phyloP scores from a whole-genome alignment of 2,797 vertebrate genomes.

The Channallabes apus region DNA sequence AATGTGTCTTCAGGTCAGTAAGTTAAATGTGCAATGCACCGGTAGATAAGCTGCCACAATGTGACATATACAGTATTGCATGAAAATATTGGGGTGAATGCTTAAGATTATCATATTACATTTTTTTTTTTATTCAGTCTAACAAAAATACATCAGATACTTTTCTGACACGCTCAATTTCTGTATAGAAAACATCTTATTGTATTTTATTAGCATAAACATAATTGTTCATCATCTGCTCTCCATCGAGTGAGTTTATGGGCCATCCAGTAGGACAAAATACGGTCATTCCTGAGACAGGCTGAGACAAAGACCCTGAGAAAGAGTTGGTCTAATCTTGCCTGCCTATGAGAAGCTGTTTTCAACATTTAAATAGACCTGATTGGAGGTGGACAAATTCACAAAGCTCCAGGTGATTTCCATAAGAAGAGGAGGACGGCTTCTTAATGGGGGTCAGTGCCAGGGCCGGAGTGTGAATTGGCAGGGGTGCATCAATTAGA shows the following conservation, averaged over 20 bases:
- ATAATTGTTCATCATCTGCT: slow-evolving; percentile 21
- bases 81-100: neutral
- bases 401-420: slow-evolving; percentile 74
- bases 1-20: slow-evolving; percentile 61
- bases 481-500: slow-evolving; percentile 83
- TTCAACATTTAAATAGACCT: slow-evolving; percentile 54
- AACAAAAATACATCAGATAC: neutral
- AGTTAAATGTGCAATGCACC: slow-evolving; percentile 49
- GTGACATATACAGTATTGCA: slow-evolving; percentile 15
- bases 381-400: slow-evolving; percentile 67
- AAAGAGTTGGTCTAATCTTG: slow-evolving; percentile 46
- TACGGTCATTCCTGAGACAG: slow-evolving; percentile 7
- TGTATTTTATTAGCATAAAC: neutral
- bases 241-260: slow-evolving; percentile 27
- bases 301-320: slow-evolving; percentile 49
- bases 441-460: slow-evolving; percentile 83
- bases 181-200: no score
- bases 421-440: slow-evolving; percentile 76
- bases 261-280: slow-evolving; percentile 9
- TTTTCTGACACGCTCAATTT: neutral
- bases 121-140: neutral
- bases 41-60: slow-evolving; percentile 2
- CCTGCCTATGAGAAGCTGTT: slow-evolving; percentile 46
- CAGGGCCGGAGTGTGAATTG: slow-evolving; percentile 82
- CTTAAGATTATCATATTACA: neutral